Evolutionary conservation across 2,888 invertebrate genomes (phyloP), one percentile per base, ranked within the genome.

Genomic region (Choreutis nemorana): DNA sequence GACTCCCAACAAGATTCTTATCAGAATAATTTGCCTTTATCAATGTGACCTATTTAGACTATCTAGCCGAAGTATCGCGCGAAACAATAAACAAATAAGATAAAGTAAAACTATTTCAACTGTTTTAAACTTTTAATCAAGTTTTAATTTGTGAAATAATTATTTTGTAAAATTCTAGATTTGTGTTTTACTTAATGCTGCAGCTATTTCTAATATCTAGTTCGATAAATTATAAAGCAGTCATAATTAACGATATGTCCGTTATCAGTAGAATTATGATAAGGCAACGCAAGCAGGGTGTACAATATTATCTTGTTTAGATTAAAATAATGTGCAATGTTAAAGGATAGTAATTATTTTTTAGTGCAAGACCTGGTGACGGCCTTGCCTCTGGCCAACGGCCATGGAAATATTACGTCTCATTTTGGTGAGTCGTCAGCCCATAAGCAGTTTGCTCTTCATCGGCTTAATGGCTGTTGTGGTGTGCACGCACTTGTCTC

Each of bases 351-450:
- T 68, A 64, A 66, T 78, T 75, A 62, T 77, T 79, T 79, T 79
- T 77, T 78, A 77, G 79, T 77, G 78, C 77, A 79, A 77, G 79
- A 79, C 67, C 65, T 79, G 79, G 80, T 80, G 79, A 79, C 78
- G 55, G 79, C 79, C 60, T 78, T 80, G 72, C 79, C 79, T 50
- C 64, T 77, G 66, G 78, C 78, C 64, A 79, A 79, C 68, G 79
- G 79, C 70, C 79, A 78, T 68, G 72, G 73, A 68, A 71, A 71
- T 72, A 64, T 73, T 48, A 67, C 77, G 70, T 72, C 78, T 66
- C 78, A 77, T 72, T 78, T 78, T 59, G 77, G 79, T 80, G 79
- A 78, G 78, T 79, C 70, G 77, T 71, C 64, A 63, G 64, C 63
- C 58, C 59, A 62, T 56, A 56, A 64, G 61, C 55, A 45, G 58